A percentile compares a stretch with the other conserved stretches of the same genome.
Evolutionary conservation across 2,797 vertebrate species (phyloP).

Genomic region (Danio kyathit): DNA sequence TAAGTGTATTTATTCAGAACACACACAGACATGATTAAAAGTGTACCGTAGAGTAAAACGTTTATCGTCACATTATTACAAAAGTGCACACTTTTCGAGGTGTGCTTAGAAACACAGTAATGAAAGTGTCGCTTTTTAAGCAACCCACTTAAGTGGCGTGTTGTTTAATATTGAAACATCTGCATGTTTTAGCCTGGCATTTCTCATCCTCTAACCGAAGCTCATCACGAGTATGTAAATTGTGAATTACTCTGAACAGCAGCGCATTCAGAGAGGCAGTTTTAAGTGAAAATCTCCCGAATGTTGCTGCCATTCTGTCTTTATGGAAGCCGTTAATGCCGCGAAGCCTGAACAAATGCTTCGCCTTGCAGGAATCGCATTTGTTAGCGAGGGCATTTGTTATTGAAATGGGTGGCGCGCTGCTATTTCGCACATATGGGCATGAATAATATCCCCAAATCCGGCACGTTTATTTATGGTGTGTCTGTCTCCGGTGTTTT

Average conservation of each 20-base stretch:
- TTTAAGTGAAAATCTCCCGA: constrained; percentile 49
- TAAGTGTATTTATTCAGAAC: background rate
- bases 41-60: background rate
- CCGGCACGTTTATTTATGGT: constrained; percentile 57
- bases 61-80: background rate
- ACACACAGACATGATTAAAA: background rate
- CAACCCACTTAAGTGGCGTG: background rate
- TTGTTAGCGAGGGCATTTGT: constrained; percentile 57
- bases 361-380: constrained; percentile 55
- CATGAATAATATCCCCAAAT: constrained; percentile 59
- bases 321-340: constrained; percentile 55
- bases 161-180: background rate
- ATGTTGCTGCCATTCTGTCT: constrained; percentile 48
- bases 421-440: constrained; percentile 61
- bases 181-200: background rate
- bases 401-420: constrained; percentile 56
- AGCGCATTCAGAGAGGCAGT: constrained; percentile 31
- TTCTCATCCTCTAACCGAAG: constrained; percentile 12
- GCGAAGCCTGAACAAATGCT: constrained; percentile 60
- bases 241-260: constrained; percentile 14
- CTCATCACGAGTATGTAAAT: constrained; percentile 21
- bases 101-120: background rate
- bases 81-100: background rate
- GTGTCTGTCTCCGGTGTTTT: constrained; percentile 50
- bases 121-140: background rate